These are phyloP conservation scores for Leucosticte australis DNA, from an alignment of 2,113 vertebrate species.

Conservation along the genomic window DNA sequence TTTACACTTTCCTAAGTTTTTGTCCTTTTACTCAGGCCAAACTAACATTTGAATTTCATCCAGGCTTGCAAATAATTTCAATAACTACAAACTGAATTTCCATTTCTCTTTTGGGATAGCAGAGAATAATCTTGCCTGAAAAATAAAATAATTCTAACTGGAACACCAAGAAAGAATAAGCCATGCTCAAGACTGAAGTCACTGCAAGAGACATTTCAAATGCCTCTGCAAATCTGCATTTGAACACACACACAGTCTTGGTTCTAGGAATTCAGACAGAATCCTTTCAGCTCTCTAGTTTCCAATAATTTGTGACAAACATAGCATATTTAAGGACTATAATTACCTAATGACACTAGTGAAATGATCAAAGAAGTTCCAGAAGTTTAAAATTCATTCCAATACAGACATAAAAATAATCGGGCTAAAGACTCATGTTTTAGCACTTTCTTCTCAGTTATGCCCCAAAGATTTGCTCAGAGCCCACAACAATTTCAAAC, in stretches of 20 bases:
- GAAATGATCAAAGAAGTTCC: constrained; percentile 57
- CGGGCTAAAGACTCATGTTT: constrained; percentile 78
- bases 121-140: neutral
- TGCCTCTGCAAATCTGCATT: neutral
- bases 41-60: constrained; percentile 29
- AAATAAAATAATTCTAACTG: neutral
- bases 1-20: neutral
- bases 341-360: constrained; percentile 34
- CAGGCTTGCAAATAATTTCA: constrained; percentile 26
- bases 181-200: neutral
- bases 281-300: constrained; percentile 20
- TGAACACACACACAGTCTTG: neutral
- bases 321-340: neutral
- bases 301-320: neutral
- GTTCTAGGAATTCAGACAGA: neutral
- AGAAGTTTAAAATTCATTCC: constrained; percentile 75
- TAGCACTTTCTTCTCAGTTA: constrained; percentile 80
- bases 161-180: neutral
- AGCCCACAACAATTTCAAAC: constrained; percentile 79
- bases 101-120: constrained; percentile 14
- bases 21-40: neutral
- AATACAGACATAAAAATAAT: constrained; percentile 75
- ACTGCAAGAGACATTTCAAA: neutral
- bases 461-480: constrained; percentile 73
- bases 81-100: constrained; percentile 2